A percentile compares a stretch with the other conserved stretches of the same genome.
phyloP scores from a whole-genome alignment of 2,888 invertebrate genomes.

The Spatulosminthurus flaviceps region DNA sequence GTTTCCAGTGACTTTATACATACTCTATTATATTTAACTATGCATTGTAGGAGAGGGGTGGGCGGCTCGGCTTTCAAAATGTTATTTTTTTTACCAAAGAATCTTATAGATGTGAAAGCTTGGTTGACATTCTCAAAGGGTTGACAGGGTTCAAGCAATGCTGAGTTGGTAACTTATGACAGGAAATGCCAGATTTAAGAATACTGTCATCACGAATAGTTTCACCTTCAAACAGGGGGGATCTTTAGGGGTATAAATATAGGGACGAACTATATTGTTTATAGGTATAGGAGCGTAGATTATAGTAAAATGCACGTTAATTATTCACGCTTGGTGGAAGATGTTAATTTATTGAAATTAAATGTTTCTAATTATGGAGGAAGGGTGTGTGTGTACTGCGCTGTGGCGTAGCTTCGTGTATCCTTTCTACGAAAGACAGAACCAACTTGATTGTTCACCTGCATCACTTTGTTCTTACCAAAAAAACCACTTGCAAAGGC shows the following conservation, averaged over 20 bases:
- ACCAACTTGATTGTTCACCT: no score
- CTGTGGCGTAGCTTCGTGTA: no score
- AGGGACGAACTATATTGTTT: neutral
- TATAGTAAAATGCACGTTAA: neutral
- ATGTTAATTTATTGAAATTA: slow-evolving; percentile 28
- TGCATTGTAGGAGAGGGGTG: neutral
- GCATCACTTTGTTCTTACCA: no score
- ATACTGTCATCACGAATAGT: neutral
- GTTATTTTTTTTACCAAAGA: slow-evolving; percentile 18
- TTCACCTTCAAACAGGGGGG: no score
- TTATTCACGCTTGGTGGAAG: slow-evolving; percentile 14
- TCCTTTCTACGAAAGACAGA: no score
- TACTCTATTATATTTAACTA: neutral
- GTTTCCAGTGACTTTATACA: slow-evolving; percentile 43
- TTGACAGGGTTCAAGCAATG: slow-evolving; percentile 7
- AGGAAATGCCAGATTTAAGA: slow-evolving; percentile 11
- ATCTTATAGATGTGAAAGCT: neutral
- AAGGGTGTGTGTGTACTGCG: neutral
- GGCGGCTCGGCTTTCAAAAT: slow-evolving; percentile 38
- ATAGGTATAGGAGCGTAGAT: no score
- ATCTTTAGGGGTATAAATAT: neutral
- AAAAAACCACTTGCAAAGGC: no score
- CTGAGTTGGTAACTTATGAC: slow-evolving; percentile 13
- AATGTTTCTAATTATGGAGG: slow-evolving; percentile 2
- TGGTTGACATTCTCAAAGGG: slow-evolving; percentile 7